These are phyloP conservation scores for Marcusenius ussheri DNA, from an alignment of 2,113 vertebrate genomes.

Conservation along the genomic window DNA sequence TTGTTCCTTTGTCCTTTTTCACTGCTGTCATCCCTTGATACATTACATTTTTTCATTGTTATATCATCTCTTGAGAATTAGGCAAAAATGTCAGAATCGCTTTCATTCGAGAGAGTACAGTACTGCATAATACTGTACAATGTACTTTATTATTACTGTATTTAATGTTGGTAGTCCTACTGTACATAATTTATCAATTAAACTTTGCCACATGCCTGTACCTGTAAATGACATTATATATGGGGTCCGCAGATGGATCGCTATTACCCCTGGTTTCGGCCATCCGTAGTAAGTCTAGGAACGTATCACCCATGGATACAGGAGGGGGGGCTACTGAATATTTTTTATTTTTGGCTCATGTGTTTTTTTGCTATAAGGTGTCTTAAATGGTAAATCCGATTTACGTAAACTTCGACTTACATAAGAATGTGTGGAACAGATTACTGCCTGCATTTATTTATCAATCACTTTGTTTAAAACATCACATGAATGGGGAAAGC, in stretches of 20 bases:
- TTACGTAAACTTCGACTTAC: not conserved
- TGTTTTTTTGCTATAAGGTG: not conserved
- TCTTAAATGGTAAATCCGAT: not conserved
- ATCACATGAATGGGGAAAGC: not conserved
- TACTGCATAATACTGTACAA: too few species aligned
- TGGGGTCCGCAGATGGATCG: not conserved
- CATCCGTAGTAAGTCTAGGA: not conserved
- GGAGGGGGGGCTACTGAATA: not conserved
- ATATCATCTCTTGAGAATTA: too few species aligned
- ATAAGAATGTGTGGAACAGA: not conserved
- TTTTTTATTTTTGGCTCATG: not conserved
- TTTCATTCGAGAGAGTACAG: too few species aligned
- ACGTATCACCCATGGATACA: not conserved
- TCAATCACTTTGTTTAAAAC: not conserved
- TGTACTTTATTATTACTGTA: too few species aligned
- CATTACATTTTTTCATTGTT: too few species aligned
- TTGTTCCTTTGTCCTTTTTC: not conserved
- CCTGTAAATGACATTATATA: not conserved
- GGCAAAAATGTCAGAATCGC: too few species aligned
- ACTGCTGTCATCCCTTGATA: not conserved
- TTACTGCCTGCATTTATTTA: not conserved
- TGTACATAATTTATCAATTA: not conserved
- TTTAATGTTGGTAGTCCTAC: not conserved
- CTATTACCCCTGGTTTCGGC: not conserved
- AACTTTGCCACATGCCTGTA: not conserved